phyloP scores from a whole-genome alignment of 2,113 vertebrate species.

The Hydropotes inermis region DNA sequence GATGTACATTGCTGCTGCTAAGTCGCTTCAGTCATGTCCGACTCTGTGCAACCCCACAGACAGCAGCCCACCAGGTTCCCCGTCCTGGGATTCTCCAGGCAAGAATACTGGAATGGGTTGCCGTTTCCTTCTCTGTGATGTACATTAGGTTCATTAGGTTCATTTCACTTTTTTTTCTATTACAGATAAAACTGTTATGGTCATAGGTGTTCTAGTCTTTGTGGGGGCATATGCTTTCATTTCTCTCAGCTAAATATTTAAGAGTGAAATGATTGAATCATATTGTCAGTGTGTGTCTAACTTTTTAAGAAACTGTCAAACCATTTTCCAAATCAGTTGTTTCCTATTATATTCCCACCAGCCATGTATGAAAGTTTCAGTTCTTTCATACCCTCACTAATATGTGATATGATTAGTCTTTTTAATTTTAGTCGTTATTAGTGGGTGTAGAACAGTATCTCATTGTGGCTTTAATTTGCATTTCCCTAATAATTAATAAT shows the following conservation, averaged over 20 bases:
- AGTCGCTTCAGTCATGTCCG: accelerated
- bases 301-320: neutral
- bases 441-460: neutral
- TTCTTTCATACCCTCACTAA: neutral
- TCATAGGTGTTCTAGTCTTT: neutral
- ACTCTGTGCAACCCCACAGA: neutral
- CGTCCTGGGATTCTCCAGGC: too few relatives aligned
- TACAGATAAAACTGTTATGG: neutral
- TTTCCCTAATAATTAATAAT: neutral
- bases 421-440: neutral
- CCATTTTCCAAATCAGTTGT: neutral
- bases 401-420: neutral
- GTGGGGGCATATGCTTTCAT: neutral
- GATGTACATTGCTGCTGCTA: neutral
- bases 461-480: slow-evolving; percentile 8
- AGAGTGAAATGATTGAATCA: neutral
- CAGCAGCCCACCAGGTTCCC: too few relatives aligned
- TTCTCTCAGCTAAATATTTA: slow-evolving; percentile 9
- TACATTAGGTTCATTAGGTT: neutral
- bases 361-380: neutral
- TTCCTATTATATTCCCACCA: neutral
- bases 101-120: too few relatives aligned
- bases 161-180: neutral
- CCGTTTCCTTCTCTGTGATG: too few relatives aligned
- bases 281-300: neutral